Percentiles rank a stretch among this genome's conserved stretches.
phyloP scores from a whole-genome alignment of 1,140 invertebrate species.

The Papilio aristodemus region DNA sequence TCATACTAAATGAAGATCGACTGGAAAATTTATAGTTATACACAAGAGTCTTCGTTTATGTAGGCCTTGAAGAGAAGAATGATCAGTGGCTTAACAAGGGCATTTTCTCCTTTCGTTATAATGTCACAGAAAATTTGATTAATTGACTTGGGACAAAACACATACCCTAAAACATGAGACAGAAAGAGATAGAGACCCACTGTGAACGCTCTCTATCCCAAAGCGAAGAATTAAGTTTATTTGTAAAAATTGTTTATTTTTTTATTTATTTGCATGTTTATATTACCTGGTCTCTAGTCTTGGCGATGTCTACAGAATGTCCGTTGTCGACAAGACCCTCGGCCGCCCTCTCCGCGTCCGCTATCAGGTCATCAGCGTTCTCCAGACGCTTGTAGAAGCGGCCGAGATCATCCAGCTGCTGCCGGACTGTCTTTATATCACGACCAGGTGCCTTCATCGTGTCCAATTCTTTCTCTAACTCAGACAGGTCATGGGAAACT shows the following conservation, averaged over 20 bases:
- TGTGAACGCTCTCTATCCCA: too few relatives aligned
- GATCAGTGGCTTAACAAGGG: too few relatives aligned
- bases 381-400: conserved; percentile 86
- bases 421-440: conserved; percentile 91
- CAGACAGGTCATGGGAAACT: conserved; percentile 87
- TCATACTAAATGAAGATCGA: neutral
- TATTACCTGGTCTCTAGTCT: conserved; percentile 85
- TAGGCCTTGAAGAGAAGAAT: too few relatives aligned
- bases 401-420: conserved; percentile 91
- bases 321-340: conserved; percentile 90
- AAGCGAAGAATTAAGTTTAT: too few relatives aligned
- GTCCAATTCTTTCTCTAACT: conserved; percentile 92
- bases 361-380: conserved; percentile 85
- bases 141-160: too few relatives aligned
- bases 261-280: conserved; percentile 3
- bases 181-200: too few relatives aligned
- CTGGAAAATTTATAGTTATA: neutral
- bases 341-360: conserved; percentile 85
- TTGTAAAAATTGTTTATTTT: too few relatives aligned
- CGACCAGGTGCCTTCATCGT: conserved; percentile 91
- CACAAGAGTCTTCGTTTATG: too few relatives aligned
- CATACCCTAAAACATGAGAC: too few relatives aligned
- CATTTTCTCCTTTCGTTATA: neutral
- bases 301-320: conserved; percentile 89
- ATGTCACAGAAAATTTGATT: too few relatives aligned